A percentile compares a stretch with the other conserved stretches of the same genome.
phyloP scores from a whole-genome alignment of 2,113 vertebrate genomes.

The Apeltes quadracus region DNA sequence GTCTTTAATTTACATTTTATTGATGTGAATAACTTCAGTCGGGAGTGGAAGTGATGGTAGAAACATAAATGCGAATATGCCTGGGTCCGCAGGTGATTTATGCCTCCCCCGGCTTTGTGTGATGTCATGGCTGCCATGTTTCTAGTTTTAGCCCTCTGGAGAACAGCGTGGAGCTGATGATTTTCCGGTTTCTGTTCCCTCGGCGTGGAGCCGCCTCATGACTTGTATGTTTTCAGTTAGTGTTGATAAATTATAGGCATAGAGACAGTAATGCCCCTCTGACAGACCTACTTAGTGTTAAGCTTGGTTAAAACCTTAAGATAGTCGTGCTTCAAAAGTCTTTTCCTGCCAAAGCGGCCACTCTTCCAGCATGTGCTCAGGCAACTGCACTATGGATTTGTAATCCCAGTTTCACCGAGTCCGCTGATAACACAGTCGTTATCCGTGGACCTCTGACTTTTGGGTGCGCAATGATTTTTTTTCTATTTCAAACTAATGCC shows the following conservation, averaged over 20 bases:
- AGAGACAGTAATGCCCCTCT: background rate
- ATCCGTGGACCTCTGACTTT: background rate
- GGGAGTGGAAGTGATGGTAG: constrained; percentile 23
- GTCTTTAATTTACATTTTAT: constrained; percentile 10
- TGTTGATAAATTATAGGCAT: constrained; percentile 4
- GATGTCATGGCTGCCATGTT: constrained; percentile 55
- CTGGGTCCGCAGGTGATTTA: constrained; percentile 29
- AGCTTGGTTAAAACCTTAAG: constrained; percentile 2
- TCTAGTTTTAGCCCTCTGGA: constrained; percentile 49
- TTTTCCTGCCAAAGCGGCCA: background rate
- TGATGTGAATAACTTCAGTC: constrained; percentile 19
- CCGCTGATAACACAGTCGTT: background rate
- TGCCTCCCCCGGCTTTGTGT: constrained; percentile 28
- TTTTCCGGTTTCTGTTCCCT: constrained; percentile 49
- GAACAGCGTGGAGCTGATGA: constrained; percentile 54
- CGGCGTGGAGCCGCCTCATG: background rate
- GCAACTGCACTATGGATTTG: background rate
- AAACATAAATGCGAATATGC: constrained; percentile 47
- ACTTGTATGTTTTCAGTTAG: constrained; percentile 29
- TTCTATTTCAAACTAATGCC: background rate
- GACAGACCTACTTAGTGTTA: background rate
- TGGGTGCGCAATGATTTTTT: background rate
- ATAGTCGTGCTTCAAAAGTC: background rate
- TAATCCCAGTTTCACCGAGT: constrained; percentile 2
- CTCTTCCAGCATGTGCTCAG: background rate